Base-by-base conservation (phyloP, 2,888 invertebrate genomes). In the Brenthis daphne region DNA sequence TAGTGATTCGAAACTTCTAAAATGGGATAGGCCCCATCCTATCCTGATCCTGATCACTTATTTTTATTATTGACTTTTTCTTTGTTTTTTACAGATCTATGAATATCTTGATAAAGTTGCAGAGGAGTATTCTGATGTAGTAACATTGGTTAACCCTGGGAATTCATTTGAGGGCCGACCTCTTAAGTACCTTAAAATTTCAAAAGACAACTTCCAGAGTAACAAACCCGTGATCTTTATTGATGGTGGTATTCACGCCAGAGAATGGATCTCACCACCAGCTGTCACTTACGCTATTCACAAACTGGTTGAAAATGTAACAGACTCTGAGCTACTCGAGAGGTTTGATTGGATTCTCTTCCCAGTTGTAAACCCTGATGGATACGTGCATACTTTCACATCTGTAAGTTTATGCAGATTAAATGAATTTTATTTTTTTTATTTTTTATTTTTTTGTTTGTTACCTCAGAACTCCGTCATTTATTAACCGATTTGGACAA, bases 251-350 rank as follows among this genome's bases (percentile, higher is more conserved):
- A 94, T 95, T 64, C 95, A 95, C 77, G 93, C 94, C 0, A 93
- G 96, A 61, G 96, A 96, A 85, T 96, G 96, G 96, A 95, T 96
- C 69, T 93, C 96, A 0, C 94, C 95, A 0, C 93, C 95, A 1
- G 90, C 94, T 0, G 95, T 95, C 0, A 87, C 95, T 0, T 96
- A 95, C 81, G 90, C 95, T 67, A 95, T 96, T 69, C 90, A 94
- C 71, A 95, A 96, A 79, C 80, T 96, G 72, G 89, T 95, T 0
- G 94, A 94, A 77, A 94, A 95, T 77, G 82, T 92, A 8, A 88
- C 86, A 6, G 94, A 94, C 74, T 82, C 83, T n/a, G 85, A 93
- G 53, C 83, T 96, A 1, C 81, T 95, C 55, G 86, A 94, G 20
- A 87, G 90, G 29, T 93, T 95, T 33, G 95, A 96, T 79, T 96